A percentile compares a stretch with the other conserved stretches of the same genome.
Conservation (phyloP, 2,113 vertebrate genomes). For the Penelope pileata region DNA sequence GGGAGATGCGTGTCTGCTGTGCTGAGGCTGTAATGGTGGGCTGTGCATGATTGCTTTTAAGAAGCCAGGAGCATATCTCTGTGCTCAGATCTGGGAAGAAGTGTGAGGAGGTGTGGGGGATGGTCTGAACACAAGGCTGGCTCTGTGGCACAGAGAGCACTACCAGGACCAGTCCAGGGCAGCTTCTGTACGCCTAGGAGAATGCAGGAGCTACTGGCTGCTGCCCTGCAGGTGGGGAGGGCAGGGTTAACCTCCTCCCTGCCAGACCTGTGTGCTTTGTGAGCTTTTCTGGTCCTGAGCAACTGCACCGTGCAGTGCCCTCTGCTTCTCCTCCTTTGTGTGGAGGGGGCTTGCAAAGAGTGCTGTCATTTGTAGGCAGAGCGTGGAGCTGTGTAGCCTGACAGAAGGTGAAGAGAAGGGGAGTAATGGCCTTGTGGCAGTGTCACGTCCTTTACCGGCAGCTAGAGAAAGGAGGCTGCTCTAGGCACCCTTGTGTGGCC, state of each 20-base stretch:
- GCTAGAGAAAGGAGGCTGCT: not conserved
- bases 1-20: not conserved
- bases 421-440: not conserved
- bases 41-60: not conserved
- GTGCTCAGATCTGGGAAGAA: not conserved
- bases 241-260: not conserved
- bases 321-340: not conserved
- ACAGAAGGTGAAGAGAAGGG: not conserved
- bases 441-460: too few relatives aligned
- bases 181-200: not conserved
- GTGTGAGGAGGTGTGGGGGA: not conserved
- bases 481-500: not conserved
- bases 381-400: not conserved
- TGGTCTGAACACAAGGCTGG: not conserved
- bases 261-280: not conserved
- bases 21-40: not conserved
- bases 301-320: not conserved
- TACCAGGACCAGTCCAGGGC: not conserved
- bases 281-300: not conserved
- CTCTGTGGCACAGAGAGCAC: not conserved
- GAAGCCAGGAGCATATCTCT: not conserved
- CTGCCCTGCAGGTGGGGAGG: not conserved
- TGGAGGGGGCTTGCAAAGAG: not conserved
- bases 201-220: not conserved
- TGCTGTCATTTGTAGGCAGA: not conserved